Conservation (phyloP, 2,113 vertebrate genomes). For the Callopanchax toddi region DNA sequence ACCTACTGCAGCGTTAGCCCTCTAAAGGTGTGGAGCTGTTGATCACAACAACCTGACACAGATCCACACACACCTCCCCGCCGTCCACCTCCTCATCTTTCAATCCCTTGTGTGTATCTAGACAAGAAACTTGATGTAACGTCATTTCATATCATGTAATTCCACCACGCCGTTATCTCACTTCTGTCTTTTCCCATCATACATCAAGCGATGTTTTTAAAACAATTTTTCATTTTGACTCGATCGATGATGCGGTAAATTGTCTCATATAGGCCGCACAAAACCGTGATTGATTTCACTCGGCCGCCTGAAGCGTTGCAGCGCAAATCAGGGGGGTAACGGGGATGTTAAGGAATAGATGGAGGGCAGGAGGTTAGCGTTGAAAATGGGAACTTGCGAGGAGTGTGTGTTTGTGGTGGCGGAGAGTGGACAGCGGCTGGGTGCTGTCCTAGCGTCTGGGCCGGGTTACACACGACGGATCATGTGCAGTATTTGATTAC, state of each 20-base stretch:
- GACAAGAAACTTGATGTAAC: conserved; percentile 24
- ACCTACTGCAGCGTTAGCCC: conserved; percentile 14
- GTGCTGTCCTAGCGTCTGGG: too few relatives aligned
- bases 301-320: conserved; percentile 15
- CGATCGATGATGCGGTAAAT: conserved; percentile 46
- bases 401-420: too few relatives aligned
- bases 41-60: conserved; percentile 12
- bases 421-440: background rate
- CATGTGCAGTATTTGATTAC: conserved; percentile 31
- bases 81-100: conserved; percentile 11
- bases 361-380: conserved; percentile 25
- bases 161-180: conserved; percentile 23
- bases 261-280: conserved; percentile 21
- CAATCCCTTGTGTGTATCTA: conserved; percentile 9
- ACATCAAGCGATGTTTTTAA: conserved; percentile 34
- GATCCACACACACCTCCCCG: conserved; percentile 11
- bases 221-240: conserved; percentile 31
- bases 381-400: conserved; percentile 24
- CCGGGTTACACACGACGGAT: conserved; percentile 6
- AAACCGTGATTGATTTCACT: conserved; percentile 55
- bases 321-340: background rate
- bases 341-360: conserved; percentile 14
- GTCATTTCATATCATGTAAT: conserved; percentile 42
- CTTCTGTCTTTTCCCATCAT: conserved; percentile 5
- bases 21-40: conserved; percentile 24